Evolutionary conservation across 1,140 invertebrate genomes (phyloP).

Genomic region (Caenorhabditis inopinata): DNA sequence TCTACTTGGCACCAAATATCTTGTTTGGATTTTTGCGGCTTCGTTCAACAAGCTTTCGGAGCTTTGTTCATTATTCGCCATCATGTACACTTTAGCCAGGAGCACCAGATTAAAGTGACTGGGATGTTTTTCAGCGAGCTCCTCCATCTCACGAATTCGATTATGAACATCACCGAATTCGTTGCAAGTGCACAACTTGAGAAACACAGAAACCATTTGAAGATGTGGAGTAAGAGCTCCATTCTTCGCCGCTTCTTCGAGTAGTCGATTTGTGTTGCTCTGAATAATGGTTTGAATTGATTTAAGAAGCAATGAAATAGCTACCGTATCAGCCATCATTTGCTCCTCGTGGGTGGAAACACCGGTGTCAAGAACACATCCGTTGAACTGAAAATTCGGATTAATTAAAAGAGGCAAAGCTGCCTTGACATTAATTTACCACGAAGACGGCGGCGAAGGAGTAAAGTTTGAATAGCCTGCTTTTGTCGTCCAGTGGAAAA

Average conservation of each 20-base stretch:
- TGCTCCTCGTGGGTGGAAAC: not conserved
- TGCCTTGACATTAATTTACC: not conserved
- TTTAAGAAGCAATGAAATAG: not conserved
- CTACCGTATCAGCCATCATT: conserved; percentile 2
- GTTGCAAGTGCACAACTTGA: not conserved
- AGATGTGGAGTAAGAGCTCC: not conserved
- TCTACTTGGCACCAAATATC: conserved; percentile 11
- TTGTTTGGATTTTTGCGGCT: not conserved
- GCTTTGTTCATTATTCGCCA: not conserved
- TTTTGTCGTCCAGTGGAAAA: not conserved
- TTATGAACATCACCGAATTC: not conserved
- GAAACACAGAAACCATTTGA: not conserved
- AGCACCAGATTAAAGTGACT: conserved; percentile 16
- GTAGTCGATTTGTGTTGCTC: not conserved
- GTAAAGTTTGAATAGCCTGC: not conserved
- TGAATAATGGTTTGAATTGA: not conserved
- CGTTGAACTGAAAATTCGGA: not conserved
- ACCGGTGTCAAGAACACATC: conserved; percentile 1
- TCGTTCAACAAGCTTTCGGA: not conserved
- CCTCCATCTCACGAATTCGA: not conserved
- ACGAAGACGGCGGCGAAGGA: conserved; percentile 1
- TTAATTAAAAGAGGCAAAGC: not conserved
- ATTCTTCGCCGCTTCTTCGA: not conserved
- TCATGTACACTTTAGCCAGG: conserved; percentile 6
- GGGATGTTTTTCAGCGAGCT: not conserved